Conservation (phyloP, 1,140 invertebrate species). For the Eubasilissa regina region DNA sequence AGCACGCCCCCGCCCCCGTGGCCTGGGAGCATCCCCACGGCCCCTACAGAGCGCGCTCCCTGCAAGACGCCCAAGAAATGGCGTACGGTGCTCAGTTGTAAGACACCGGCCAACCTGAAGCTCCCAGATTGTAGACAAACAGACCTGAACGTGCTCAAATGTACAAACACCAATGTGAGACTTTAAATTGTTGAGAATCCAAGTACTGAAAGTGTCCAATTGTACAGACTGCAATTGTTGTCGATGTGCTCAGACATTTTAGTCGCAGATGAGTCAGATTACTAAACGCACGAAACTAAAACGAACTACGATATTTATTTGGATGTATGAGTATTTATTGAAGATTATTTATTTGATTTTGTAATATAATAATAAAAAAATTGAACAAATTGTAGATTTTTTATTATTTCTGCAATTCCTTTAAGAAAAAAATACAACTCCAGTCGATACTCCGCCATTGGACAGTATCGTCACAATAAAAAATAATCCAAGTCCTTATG, state of each 20-base stretch:
- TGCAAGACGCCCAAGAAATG: slow-evolving; percentile 74
- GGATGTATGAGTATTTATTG: slow-evolving; percentile 23
- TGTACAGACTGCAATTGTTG: too few species aligned
- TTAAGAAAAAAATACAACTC: too few species aligned
- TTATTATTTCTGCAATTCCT: neutral
- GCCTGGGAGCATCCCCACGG: slow-evolving; percentile 76
- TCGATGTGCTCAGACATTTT: too few species aligned
- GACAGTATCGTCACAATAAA: too few species aligned
- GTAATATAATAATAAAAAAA: slow-evolving; percentile 4
- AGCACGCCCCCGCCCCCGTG: slow-evolving; percentile 72
- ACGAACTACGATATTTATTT: neutral
- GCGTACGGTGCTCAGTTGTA: slow-evolving; percentile 77
- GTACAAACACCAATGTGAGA: too few species aligned
- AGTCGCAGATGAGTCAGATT: too few species aligned
- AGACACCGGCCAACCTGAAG: neutral
- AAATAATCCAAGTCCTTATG: too few species aligned
- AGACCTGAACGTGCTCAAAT: too few species aligned
- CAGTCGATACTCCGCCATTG: too few species aligned
- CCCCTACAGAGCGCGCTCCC: slow-evolving; percentile 72
- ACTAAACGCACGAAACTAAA: too few species aligned
- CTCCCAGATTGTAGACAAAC: neutral
- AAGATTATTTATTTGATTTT: slow-evolving; percentile 16
- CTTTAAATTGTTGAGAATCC: too few species aligned
- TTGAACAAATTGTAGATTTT: neutral
- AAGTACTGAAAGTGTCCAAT: too few species aligned